These are phyloP conservation scores for Buceros bicornis DNA, from an alignment of 2,797 vertebrate species.

Conservation along the genomic window DNA sequence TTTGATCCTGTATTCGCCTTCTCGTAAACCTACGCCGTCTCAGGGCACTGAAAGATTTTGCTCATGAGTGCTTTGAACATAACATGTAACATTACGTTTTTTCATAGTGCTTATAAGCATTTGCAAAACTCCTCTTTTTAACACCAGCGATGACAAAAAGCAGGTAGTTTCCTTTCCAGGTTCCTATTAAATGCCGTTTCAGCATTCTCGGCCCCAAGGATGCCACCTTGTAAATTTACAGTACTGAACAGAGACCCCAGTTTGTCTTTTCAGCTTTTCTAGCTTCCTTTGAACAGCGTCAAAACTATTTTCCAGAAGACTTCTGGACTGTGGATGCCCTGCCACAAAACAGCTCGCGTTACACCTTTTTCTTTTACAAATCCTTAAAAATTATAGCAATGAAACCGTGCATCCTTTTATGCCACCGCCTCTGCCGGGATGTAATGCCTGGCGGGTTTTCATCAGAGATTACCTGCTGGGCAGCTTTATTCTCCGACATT, in stretches of 20 bases:
- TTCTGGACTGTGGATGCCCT: not conserved
- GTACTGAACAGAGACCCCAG: not conserved
- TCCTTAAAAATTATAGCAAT: constrained; percentile 11
- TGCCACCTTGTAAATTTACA: constrained; percentile 1
- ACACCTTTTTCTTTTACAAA: not conserved
- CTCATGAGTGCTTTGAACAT: not conserved
- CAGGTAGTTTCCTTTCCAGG: constrained; percentile 3
- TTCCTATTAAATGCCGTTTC: constrained; percentile 12
- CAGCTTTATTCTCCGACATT: not conserved
- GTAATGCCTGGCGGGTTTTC: not conserved
- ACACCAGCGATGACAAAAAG: not conserved
- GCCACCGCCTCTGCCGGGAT: not conserved
- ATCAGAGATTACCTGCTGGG: not conserved
- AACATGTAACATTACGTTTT: not conserved
- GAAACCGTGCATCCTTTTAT: not conserved
- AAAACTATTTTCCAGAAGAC: not conserved
- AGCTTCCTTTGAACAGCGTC: not conserved
- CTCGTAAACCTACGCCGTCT: rapidly evolving
- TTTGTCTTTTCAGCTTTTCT: constrained; percentile 20
- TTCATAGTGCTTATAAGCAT: not conserved
- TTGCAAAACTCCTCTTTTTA: constrained; percentile 8
- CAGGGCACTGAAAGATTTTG: not conserved
- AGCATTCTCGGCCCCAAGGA: not conserved
- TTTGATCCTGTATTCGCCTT: not conserved
- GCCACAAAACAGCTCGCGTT: not conserved